These are phyloP conservation scores for Phallusia fumigata DNA, from an alignment of 23 tunicate genomes.

Conservation along the genomic window DNA sequence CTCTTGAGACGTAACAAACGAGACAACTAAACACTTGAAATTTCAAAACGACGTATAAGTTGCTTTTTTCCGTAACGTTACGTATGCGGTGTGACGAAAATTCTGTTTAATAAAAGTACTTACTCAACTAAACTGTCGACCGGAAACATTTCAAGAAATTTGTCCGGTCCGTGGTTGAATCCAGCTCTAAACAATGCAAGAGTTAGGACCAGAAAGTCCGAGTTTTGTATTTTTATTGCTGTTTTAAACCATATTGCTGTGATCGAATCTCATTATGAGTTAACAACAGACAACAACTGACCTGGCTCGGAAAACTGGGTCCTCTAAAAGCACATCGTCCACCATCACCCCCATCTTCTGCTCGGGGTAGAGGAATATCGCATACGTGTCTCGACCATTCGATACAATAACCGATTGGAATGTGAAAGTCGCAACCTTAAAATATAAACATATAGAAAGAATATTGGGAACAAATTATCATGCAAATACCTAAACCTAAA, in stretches of 20 bases:
- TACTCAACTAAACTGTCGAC: constrained; percentile 77
- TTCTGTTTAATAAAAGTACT: constrained; percentile 26
- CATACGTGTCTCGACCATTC: constrained; percentile 54
- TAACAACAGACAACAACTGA: background rate
- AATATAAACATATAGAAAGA: too few relatives aligned
- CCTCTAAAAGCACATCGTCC: constrained; percentile 17
- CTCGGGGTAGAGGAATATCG: constrained; percentile 76
- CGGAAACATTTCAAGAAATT: constrained; percentile 75
- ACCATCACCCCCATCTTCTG: constrained; percentile 40
- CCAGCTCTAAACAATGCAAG: constrained; percentile 64
- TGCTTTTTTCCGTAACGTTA: too few relatives aligned
- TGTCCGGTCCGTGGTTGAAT: constrained; percentile 52
- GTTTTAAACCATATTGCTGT: too few relatives aligned
- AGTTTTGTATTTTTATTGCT: too few relatives aligned
- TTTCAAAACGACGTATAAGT: too few relatives aligned
- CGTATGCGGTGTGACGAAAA: too few relatives aligned
- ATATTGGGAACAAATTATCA: too few relatives aligned
- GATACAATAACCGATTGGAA: constrained; percentile 77
- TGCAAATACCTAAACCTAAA: too few relatives aligned
- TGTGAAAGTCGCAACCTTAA: constrained; percentile 68
- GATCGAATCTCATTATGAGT: too few relatives aligned
- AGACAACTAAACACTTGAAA: too few relatives aligned
- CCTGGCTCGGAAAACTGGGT: constrained; percentile 56
- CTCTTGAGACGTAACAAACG: too few relatives aligned
- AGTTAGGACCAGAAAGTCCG: too few relatives aligned